These are phyloP conservation scores for Mellivora capensis DNA, from an alignment of 2,113 vertebrate genomes.

Conservation along the genomic window DNA sequence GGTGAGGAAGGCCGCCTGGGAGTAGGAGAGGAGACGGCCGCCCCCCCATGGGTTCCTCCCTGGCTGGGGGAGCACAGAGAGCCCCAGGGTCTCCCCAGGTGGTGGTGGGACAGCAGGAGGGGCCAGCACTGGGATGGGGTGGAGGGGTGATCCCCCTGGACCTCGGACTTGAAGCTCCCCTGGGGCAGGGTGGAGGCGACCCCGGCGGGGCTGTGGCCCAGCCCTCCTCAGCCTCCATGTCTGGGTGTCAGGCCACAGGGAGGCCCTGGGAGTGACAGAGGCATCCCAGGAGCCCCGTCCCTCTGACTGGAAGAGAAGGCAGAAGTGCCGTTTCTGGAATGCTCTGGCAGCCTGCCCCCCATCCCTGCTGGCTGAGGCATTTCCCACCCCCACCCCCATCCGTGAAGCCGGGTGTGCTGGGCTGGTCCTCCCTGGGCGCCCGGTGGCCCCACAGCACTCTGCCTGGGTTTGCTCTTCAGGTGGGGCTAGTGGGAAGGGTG, in stretches of 20 bases:
- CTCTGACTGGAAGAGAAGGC: background rate
- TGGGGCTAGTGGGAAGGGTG: background rate
- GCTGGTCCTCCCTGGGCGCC: background rate
- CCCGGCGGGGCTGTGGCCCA: too few relatives aligned
- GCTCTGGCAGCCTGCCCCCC: background rate
- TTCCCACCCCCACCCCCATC: rapidly evolving
- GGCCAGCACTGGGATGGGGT: background rate
- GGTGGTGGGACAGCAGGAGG: background rate
- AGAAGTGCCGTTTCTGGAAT: background rate
- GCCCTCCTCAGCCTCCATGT: background rate
- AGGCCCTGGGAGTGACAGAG: background rate
- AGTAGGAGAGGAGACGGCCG: too few relatives aligned
- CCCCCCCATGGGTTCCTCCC: background rate
- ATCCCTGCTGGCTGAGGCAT: too few relatives aligned
- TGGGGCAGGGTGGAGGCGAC: background rate
- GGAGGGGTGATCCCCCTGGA: background rate
- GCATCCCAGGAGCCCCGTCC: rapidly evolving
- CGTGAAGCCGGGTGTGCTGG: background rate
- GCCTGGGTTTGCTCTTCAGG: background rate
- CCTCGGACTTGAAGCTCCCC: rapidly evolving
- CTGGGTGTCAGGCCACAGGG: background rate
- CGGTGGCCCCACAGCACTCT: background rate
- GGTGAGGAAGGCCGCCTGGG: too few relatives aligned
- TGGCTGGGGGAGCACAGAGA: background rate
- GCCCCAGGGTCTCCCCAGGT: background rate